phyloP scores from a whole-genome alignment of 2,113 vertebrate species.

The Mormoops blainvillei region DNA sequence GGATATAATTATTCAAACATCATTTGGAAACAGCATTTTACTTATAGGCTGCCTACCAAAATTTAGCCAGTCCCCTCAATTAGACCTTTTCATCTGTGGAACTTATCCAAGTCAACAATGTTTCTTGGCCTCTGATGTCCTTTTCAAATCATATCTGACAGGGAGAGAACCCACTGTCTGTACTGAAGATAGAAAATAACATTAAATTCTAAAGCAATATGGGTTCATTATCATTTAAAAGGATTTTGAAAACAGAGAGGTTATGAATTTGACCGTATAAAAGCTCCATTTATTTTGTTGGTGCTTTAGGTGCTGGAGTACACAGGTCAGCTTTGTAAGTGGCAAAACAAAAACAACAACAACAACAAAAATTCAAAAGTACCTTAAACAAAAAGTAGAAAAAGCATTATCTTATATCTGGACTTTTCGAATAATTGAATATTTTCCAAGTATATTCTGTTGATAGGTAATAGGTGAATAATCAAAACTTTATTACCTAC shows the following conservation, averaged over 20 bases:
- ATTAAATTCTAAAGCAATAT: conserved; percentile 51
- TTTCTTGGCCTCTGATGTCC: conserved; percentile 58
- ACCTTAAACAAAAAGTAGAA: neutral
- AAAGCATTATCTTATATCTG: neutral
- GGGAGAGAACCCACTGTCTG: conserved; percentile 41
- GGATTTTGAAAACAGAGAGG: conserved; percentile 64
- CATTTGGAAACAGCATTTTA: conserved; percentile 40
- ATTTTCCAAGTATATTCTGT: neutral
- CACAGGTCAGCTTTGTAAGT: conserved; percentile 31
- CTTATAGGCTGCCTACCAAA: conserved; percentile 34
- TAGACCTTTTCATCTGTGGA: conserved; percentile 57
- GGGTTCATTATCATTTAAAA: conserved; percentile 69
- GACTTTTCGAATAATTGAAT: neutral
- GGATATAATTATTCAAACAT: conserved; percentile 43
- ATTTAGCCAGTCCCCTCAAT: conserved; percentile 43
- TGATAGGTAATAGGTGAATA: neutral
- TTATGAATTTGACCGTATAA: conserved; percentile 66
- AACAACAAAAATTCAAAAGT: neutral
- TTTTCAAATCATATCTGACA: conserved; percentile 65
- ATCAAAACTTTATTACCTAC: neutral
- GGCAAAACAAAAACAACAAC: neutral
- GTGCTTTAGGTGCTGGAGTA: neutral
- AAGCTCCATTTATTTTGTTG: conserved; percentile 58
- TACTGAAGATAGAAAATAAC: conserved; percentile 58
- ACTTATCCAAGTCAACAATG: conserved; percentile 57